Conservation (phyloP, 2,797 vertebrate species). For the Pristis pectinata region DNA sequence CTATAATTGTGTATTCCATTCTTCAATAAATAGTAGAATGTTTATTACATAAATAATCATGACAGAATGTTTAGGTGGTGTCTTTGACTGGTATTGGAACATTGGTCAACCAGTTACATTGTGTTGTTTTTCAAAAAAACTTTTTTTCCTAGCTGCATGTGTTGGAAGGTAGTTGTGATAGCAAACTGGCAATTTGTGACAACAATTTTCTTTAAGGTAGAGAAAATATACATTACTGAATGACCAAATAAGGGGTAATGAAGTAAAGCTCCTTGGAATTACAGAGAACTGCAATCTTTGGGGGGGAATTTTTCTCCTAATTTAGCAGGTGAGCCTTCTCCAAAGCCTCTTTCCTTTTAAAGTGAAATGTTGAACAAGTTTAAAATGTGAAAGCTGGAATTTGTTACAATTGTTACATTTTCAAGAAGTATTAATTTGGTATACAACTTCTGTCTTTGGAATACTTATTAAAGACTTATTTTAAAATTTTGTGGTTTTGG, state of each 20-base stretch:
- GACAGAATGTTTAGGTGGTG: neutral
- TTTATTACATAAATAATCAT: constrained; percentile 25
- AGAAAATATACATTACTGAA: neutral
- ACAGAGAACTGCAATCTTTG: neutral
- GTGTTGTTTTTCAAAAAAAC: constrained; percentile 27
- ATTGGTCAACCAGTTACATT: neutral
- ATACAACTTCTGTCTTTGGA: neutral
- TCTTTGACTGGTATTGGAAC: constrained; percentile 26
- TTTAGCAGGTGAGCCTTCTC: neutral
- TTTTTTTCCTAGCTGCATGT: neutral
- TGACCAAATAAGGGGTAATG: neutral
- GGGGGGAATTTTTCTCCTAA: neutral
- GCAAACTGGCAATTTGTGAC: neutral
- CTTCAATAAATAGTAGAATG: neutral
- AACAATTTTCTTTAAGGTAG: neutral
- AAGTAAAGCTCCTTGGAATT: neutral
- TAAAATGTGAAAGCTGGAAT: neutral
- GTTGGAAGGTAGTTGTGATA: neutral
- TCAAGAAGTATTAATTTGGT: neutral
- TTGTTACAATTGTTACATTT: neutral
- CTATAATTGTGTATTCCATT: neutral
- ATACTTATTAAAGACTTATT: too few species aligned
- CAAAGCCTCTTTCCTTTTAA: neutral
- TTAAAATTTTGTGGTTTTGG: neutral
- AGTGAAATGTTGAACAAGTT: neutral